These are phyloP conservation scores for Ceratothoa steindachneri DNA, from an alignment of 2,888 invertebrate species.

Conservation along the genomic window DNA sequence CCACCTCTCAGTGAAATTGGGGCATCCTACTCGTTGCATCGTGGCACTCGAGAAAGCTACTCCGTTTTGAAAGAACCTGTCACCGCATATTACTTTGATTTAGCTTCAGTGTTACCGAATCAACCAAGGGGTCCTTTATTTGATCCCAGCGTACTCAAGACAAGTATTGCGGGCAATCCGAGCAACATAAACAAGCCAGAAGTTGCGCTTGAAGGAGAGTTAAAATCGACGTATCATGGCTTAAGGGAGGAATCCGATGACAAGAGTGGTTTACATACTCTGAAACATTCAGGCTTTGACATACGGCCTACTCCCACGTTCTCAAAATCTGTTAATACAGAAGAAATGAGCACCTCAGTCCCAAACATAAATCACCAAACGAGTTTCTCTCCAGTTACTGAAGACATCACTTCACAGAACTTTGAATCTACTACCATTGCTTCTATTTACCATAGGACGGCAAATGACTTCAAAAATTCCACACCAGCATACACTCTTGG, in stretches of 20 bases:
- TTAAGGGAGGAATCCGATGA: not conserved
- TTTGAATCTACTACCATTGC: not conserved
- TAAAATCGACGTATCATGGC: not conserved
- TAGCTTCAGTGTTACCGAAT: slow-evolving; percentile 26
- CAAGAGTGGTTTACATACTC: not conserved
- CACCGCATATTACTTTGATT: slow-evolving; percentile 43
- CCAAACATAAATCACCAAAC: not conserved
- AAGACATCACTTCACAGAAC: not conserved
- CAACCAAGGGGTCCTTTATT: slow-evolving; percentile 34
- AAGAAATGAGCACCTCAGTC: not conserved
- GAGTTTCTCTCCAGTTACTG: not conserved
- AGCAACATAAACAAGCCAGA: not conserved
- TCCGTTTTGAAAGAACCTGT: slow-evolving; percentile 41
- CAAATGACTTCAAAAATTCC: not conserved
- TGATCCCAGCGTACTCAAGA: slow-evolving; percentile 15
- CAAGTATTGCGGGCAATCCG: not conserved
- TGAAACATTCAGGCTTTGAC: not conserved
- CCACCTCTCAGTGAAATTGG: not conserved
- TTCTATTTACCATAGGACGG: slow-evolving; percentile 1
- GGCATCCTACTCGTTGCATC: not conserved
- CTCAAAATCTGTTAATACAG: not conserved
- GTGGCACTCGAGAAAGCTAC: not conserved
- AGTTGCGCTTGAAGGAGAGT: not conserved
- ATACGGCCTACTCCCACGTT: not conserved
- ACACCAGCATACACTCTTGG: not conserved